Base-by-base conservation (phyloP, 2,797 vertebrate genomes). In the Oophaga sylvatica region DNA sequence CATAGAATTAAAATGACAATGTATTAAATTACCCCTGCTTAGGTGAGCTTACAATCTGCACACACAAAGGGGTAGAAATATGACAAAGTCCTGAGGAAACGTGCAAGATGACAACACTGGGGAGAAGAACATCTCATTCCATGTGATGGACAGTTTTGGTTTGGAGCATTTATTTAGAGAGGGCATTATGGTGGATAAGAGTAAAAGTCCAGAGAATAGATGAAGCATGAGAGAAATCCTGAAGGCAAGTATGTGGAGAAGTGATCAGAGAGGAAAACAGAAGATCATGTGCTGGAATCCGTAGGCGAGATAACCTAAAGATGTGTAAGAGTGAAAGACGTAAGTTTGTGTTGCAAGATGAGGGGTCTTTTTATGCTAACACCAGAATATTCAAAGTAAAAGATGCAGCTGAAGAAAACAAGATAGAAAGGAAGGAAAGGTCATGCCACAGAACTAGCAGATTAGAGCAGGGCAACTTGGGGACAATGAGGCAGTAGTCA, bases 201-300 rank as follows among this genome's bases (percentile, higher is more conserved):
- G 70, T 26, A 70, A 12, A 83, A 17, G 57, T 83, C 81, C 81
- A 83, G n/a, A 57, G 62, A 83, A 35, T 71, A 15, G 53, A 48
- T 57, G 67, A 48, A 83, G 67, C 53, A 70, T 31, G 68, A 83
- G 53, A 83, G 63, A 82, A 70, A 82, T 81, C 62, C 15, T 29
- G 41, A 82, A 29, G 45, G 63, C n/a, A 82, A 68, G 63, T 6
- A 53, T 68, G 62, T 53, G 17, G 26, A 56, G 67, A 71, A 70
- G 56, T 59, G 81, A 83, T 71, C n/a, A 35, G 29, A 53, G 41
- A 67, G 22, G 80, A 81, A 48, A 45, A 70, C 35, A 82, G 63
- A 45, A 71, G 81, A 70, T 83, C 81, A 83, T 22, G 48, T 83
- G 65, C 81, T 56, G 56, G 81, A 53, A 31, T 83, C 67, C 81